phyloP scores from a whole-genome alignment of 2,888 invertebrate genomes.

The Norana najaformis region DNA sequence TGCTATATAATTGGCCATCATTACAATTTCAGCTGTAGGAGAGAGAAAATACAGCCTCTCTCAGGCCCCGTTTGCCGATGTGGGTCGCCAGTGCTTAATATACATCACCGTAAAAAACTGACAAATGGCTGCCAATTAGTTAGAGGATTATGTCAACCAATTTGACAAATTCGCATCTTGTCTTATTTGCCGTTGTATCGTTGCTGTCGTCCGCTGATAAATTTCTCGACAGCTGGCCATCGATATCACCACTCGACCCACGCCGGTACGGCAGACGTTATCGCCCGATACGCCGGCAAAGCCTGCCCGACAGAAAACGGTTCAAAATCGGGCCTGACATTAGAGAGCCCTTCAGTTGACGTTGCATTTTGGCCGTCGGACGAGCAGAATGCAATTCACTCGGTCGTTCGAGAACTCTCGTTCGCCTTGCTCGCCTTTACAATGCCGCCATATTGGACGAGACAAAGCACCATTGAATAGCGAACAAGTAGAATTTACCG shows the following conservation, averaged over 20 bases:
- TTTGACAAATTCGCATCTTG: neutral
- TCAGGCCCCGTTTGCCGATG: too few relatives aligned
- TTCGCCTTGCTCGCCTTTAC: neutral
- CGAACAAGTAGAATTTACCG: neutral
- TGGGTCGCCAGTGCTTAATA: too few relatives aligned
- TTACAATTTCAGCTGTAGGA: neutral
- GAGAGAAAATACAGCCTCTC: too few relatives aligned
- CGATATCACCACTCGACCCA: neutral
- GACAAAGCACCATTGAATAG: neutral
- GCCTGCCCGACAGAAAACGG: neutral
- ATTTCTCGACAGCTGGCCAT: neutral
- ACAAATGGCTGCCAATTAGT: constrained; percentile 6
- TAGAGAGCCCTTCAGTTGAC: neutral
- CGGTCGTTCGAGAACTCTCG: neutral
- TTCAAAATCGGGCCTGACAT: neutral
- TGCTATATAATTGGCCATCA: neutral
- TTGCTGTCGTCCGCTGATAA: neutral
- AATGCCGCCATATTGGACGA: neutral
- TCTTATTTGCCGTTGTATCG: constrained; percentile 13
- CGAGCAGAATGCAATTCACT: neutral
- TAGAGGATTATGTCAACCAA: neutral
- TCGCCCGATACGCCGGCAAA: neutral
- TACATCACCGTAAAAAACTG: neutral
- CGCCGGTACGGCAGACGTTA: neutral
- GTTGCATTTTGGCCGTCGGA: neutral